Evolutionary conservation across 2,888 invertebrate genomes (phyloP).

Genomic region (Clivina fossor): DNA sequence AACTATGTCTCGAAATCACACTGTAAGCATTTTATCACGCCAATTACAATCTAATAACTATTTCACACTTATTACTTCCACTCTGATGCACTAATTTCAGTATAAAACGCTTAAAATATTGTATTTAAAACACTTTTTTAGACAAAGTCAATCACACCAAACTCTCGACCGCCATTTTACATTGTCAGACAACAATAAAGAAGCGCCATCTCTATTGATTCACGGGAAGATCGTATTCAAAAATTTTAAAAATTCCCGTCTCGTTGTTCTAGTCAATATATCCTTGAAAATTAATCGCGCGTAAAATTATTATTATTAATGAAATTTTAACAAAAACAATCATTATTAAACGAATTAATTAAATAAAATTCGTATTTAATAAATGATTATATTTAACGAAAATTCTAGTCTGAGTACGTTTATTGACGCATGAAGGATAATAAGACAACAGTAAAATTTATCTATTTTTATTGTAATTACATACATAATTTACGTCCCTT

Average conservation of each 20-base stretch:
- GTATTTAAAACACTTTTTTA: conserved; percentile 46
- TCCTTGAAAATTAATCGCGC: neutral
- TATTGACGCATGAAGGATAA: no score
- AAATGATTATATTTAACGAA: no score
- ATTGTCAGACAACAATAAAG: conserved; percentile 63
- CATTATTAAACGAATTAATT: no score
- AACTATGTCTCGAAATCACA: conserved; percentile 17
- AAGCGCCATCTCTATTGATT: conserved; percentile 65
- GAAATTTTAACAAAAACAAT: neutral
- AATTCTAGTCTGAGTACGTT: no score
- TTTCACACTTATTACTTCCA: conserved; percentile 11
- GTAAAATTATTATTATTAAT: neutral
- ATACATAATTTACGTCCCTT: conserved; percentile 22
- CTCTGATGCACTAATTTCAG: conserved; percentile 6
- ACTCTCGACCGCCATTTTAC: conserved; percentile 70
- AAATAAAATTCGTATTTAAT: no score
- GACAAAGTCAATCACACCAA: conserved; percentile 64
- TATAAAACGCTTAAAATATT: conserved; percentile 29
- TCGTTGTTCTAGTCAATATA: neutral
- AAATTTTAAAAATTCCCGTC: no score
- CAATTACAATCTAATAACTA: neutral
- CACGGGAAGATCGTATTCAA: conserved; percentile 16
- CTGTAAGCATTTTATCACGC: conserved; percentile 19
- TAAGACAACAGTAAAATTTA: no score
- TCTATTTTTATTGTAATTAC: conserved; percentile 22